A percentile compares a stretch with the other conserved stretches of the same genome.
phyloP scores from a whole-genome alignment of 1,140 invertebrate genomes.

The Copidosoma floridanum region DNA sequence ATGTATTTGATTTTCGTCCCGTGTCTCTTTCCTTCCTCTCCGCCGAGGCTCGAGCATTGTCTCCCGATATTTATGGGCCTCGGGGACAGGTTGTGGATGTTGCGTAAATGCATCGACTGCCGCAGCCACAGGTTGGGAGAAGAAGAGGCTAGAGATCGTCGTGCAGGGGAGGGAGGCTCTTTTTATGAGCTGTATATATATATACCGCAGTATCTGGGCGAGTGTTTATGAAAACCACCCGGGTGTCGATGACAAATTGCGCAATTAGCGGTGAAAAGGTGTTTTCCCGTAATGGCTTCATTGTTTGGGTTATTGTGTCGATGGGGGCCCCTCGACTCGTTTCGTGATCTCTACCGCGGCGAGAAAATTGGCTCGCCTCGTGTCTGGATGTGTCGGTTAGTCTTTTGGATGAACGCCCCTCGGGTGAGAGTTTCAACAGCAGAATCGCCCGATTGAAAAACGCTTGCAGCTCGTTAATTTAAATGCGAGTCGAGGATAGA shows the following conservation, averaged over 20 bases:
- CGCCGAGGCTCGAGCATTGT: neutral
- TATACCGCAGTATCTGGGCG: too few relatives aligned
- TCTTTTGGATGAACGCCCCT: too few relatives aligned
- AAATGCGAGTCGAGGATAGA: too few relatives aligned
- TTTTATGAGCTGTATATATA: neutral
- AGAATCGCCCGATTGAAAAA: too few relatives aligned
- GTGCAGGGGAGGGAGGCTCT: neutral
- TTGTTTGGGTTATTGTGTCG: neutral
- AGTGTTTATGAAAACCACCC: neutral
- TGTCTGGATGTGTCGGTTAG: too few relatives aligned
- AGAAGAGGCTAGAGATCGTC: neutral
- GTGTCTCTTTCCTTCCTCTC: neutral
- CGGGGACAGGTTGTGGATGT: constrained; percentile 14
- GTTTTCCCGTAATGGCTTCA: neutral
- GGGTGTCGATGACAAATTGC: neutral
- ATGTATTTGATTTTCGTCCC: neutral
- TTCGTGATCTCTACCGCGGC: too few relatives aligned
- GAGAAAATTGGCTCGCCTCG: too few relatives aligned
- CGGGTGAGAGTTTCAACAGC: too few relatives aligned
- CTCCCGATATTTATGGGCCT: constrained; percentile 17
- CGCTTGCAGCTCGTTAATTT: too few relatives aligned
- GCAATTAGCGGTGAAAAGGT: neutral
- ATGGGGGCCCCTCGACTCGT: too few relatives aligned
- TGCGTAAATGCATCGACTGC: constrained; percentile 9
- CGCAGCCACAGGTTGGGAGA: neutral